Evolutionary conservation across 2,797 vertebrate genomes (phyloP), one percentile per base, ranked within the genome.

Genomic region (Smutsia temminckii): DNA sequence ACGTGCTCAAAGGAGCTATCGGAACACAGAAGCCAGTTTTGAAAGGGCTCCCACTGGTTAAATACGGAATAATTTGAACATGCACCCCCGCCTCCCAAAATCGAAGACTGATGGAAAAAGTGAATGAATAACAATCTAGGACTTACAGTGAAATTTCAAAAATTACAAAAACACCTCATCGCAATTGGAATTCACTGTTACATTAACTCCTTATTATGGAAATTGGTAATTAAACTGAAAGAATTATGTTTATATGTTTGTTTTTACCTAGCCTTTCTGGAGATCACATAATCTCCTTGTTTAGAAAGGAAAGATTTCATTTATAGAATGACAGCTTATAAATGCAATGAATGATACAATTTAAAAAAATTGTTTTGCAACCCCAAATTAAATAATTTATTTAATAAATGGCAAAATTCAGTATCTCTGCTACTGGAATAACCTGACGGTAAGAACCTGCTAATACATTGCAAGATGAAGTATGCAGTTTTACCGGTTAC

Each of bases 341-440:
- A 79, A 85, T 64, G n/a, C 49, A 83, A 86, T 51, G 27, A 89
- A 90, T 34, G 29, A 75, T 77, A 80, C 29, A 75, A 89, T 57
- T 79, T 16, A 3, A 32, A 32, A 87, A 84, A 96, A 77, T 57
- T 46, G 81, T 16, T 85, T 93, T 93, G 46, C 40, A 71, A 81
- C 4, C 23, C 27, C 21, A 93, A 89, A 92, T 42, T 14, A 77
- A 88, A 57, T 57, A 78, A 74, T 78, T 74, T 77, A 90, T 37
- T 87, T 86, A 94, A 75, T 81, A 68, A 92, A 95, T 84, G 49
- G 59, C 53, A 83, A 95, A 49, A 85, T 46, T 92, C n/a, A 74
- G 49, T 34, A 46, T 42, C 55, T 87, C 25, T 40, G 87, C 46
- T 29, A 32, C 59, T 57, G 27, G 46, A 90, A 93, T 34, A 66